phyloP scores from a whole-genome alignment of 2,797 vertebrate species.

The Phoeniculus purpureus region DNA sequence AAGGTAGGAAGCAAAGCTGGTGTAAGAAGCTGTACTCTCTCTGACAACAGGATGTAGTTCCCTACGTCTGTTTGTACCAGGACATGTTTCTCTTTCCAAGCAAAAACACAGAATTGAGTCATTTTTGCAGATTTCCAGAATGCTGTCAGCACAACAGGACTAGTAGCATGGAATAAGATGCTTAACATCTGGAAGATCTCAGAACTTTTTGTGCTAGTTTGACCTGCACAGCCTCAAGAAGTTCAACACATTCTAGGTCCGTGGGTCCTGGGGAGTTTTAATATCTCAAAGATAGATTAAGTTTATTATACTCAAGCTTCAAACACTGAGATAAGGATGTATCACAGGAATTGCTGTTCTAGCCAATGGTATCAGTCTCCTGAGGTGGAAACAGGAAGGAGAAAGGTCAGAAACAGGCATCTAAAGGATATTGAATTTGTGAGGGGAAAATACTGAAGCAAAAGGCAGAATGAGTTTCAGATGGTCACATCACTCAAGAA shows the following conservation, averaged over 20 bases:
- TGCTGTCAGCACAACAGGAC: neutral
- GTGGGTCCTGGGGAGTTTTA: neutral
- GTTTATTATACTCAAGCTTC: neutral
- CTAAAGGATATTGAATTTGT: neutral
- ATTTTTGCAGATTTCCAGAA: neutral
- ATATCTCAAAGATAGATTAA: neutral
- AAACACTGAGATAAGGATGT: neutral
- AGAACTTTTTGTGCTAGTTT: neutral
- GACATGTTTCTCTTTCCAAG: neutral
- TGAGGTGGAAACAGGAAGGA: neutral
- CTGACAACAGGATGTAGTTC: neutral
- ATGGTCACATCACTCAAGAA: neutral
- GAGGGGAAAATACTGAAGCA: neutral
- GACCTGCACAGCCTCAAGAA: neutral
- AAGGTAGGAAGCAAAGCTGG: neutral
- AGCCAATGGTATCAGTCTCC: neutral
- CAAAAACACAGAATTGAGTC: neutral
- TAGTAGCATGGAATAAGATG: neutral
- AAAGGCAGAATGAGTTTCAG: slow-evolving; percentile 32
- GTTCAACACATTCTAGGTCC: neutral
- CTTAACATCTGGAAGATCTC: neutral
- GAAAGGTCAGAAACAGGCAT: neutral
- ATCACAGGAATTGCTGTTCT: neutral
- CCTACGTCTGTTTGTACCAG: neutral
- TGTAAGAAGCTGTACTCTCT: neutral